Percentiles rank a stretch among this genome's conserved stretches.
These are phyloP conservation scores for Genyomyrus donnyi DNA, from an alignment of 2,113 vertebrate genomes.

Conservation along the genomic window DNA sequence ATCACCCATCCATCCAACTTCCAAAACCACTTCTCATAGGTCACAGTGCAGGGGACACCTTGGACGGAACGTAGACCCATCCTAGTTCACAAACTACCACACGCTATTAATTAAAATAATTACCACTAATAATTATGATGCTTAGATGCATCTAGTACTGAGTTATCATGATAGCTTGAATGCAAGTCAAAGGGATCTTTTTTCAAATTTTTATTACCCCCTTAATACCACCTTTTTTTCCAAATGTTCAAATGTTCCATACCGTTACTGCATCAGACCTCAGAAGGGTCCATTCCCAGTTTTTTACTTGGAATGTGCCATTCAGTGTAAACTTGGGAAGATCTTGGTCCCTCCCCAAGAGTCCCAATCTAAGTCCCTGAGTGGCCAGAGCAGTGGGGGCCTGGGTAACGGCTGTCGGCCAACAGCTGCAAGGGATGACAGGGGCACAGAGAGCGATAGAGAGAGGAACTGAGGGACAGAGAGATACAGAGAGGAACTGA, in stretches of 20 bases:
- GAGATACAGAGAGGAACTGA: not conserved
- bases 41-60: not conserved
- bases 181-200: not conserved
- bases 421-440: not conserved
- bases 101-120: not conserved
- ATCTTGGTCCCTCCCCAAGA: slow-evolving; percentile 21
- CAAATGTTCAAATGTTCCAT: not conserved
- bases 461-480: not conserved
- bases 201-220: not conserved
- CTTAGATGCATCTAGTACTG: not conserved
- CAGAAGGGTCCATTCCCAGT: not conserved
- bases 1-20: not conserved
- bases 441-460: not conserved
- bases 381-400: slow-evolving; percentile 13
- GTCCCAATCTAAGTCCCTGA: slow-evolving; percentile 9
- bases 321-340: slow-evolving; percentile 26
- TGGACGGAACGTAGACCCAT: not conserved
- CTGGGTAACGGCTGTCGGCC: not conserved
- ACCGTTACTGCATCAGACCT: not conserved
- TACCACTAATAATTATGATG: not conserved
- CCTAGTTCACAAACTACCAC: not conserved
- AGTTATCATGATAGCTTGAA: not conserved
- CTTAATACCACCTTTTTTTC: not conserved
- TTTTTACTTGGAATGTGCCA: slow-evolving; percentile 20
- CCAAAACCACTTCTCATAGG: not conserved